Evolutionary conservation across 2,888 invertebrate genomes (phyloP), one percentile per base, ranked within the genome.

Genomic region (Trachelus tabidus): DNA sequence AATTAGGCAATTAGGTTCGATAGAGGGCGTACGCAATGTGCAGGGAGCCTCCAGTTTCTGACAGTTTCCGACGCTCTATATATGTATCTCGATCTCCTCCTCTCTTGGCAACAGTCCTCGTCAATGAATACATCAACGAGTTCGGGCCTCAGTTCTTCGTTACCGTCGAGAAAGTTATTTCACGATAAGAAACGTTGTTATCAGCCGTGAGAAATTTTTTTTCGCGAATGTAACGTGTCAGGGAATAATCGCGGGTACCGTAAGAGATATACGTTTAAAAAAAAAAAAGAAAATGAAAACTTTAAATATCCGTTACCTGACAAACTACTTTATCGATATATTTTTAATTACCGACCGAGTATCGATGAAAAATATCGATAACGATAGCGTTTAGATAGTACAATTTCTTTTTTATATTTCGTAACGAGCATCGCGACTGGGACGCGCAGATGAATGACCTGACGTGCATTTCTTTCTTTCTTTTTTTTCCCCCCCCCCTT

Each of bases 11-110:
- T 75, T 34, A 75, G 75, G 68, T 35, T 86, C 81, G 84, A 87
- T 86, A 86, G 87, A 85, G 84, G 86, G 83, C 84, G 84, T 85
- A 85, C 87, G 86, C 34, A 90, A 86, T 87, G 85, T 87, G 89
- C 89, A 56, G 89, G 85, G 84, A 90, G 87, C 87, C 89, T 90
- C 85, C 87, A 85, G 83, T 83, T 81, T 82, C 79, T 15, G 71
- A 71, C 87, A 85, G 83, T 83, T 81, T 82, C 79, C 9, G 71
- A 71, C 71, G 71, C 71, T 33, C 34, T 31, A 71, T 34, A 34
- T 15, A 71, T 35, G 35, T 12, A 12, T 3, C 12, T 12, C 35
- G 12, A 12, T 35, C 35, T 35, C 34, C 23, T 69, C 71, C 71
- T 71, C 71, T 12, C 6, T 31, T 3, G 15, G 12, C 12, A 15